phyloP scores from a whole-genome alignment of 2,113 vertebrate species.

The Macquaria ambigua region DNA sequence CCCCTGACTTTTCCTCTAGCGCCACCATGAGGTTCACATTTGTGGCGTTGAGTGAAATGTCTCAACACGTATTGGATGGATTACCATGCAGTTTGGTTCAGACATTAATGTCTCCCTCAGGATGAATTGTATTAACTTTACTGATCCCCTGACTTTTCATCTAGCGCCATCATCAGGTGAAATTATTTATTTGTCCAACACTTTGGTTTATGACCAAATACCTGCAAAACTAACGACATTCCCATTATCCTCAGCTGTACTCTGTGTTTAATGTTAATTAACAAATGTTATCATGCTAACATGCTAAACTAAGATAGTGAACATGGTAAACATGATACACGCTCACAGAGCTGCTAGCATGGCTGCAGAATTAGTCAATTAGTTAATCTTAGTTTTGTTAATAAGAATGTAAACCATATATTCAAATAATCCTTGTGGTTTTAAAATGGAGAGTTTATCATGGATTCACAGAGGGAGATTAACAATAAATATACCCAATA shows the following conservation, averaged over 20 bases:
- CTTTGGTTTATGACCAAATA: neutral
- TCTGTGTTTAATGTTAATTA: neutral
- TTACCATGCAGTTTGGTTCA: neutral
- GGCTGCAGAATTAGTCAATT: too few relatives aligned
- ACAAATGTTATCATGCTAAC: too few relatives aligned
- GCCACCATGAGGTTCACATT: too few relatives aligned
- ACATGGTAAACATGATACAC: neutral
- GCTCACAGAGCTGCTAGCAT: neutral
- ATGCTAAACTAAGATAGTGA: too few relatives aligned
- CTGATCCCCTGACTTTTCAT: neutral
- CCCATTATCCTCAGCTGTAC: neutral
- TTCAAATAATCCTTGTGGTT: neutral
- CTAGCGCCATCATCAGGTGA: neutral
- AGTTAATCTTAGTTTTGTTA: neutral
- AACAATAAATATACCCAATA: slow-evolving; percentile 1
- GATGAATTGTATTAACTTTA: neutral
- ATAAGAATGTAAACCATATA: neutral
- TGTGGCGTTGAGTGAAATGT: neutral
- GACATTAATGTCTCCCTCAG: neutral
- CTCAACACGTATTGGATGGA: neutral
- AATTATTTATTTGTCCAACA: neutral
- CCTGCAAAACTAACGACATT: neutral
- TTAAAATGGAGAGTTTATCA: neutral
- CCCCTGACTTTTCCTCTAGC: too few relatives aligned
- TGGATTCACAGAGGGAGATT: neutral